phyloP scores from a whole-genome alignment of 2,113 vertebrate species.

The Xenopus laevis region DNA sequence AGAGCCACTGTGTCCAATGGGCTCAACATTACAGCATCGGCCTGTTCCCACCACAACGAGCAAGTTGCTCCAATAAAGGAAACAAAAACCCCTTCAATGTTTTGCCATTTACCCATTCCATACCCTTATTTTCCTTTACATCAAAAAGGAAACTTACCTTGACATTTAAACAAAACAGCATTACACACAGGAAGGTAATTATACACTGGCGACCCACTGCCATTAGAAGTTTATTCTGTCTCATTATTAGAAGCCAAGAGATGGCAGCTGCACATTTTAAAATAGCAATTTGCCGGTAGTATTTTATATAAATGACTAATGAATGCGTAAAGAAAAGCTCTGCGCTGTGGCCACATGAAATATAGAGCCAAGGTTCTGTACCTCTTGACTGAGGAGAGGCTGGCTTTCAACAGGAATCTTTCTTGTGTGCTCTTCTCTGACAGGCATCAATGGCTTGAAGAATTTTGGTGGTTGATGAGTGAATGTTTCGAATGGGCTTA shows the following conservation, averaged over 20 bases:
- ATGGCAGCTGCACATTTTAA: background rate
- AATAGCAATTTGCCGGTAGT: background rate
- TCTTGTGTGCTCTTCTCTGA: constrained; percentile 87
- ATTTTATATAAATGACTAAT: background rate
- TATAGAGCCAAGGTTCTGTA: constrained; percentile 48
- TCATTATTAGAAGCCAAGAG: too few species aligned
- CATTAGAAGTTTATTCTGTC: too few species aligned
- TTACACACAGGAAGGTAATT: background rate
- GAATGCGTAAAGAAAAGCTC: background rate
- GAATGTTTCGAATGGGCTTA: constrained; percentile 89
- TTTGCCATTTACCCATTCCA: too few species aligned
- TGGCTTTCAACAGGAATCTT: constrained; percentile 79
- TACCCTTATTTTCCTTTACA: too few species aligned
- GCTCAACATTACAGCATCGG: too few species aligned
- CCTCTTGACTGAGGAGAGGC: constrained; percentile 90
- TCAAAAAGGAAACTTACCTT: too few species aligned
- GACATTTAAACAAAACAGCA: too few species aligned
- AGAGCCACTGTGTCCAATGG: too few species aligned
- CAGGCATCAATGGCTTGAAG: constrained; percentile 91
- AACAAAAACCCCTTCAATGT: too few species aligned
- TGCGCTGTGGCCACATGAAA: background rate
- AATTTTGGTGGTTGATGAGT: constrained; percentile 92
- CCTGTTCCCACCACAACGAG: too few species aligned
- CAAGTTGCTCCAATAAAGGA: too few species aligned
- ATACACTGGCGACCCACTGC: too few species aligned